These are phyloP conservation scores for Liolophura sinensis DNA, from an alignment of 1,140 invertebrate species.

Conservation along the genomic window DNA sequence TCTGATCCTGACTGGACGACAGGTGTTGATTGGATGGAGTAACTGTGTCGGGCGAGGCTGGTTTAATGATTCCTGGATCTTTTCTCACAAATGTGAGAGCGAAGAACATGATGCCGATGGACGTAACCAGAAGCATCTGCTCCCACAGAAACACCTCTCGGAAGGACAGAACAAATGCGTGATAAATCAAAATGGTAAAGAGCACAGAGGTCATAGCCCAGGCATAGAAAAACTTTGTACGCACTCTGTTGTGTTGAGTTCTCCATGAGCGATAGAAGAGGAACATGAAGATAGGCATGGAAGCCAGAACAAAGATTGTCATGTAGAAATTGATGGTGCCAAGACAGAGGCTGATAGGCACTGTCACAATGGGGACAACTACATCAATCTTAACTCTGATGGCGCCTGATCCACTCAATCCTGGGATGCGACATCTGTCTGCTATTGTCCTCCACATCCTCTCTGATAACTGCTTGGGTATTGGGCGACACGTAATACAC, in stretches of 20 bases:
- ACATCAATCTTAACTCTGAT: conserved; percentile 42
- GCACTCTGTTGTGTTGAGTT: conserved; percentile 10
- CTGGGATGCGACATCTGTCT: conserved; percentile 47
- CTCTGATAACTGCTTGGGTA: conserved; percentile 28
- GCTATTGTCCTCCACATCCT: conserved; percentile 23
- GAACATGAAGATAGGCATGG: conserved; percentile 38
- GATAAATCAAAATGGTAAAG: conserved; percentile 35
- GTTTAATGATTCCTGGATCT: conserved; percentile 1
- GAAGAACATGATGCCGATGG: conserved; percentile 33
- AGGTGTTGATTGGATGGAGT: no score
- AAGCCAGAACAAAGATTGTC: conserved; percentile 32
- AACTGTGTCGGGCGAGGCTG: no score
- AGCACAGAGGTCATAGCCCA: conserved; percentile 47
- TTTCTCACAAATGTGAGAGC: conserved; percentile 1
- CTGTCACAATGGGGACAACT: conserved; percentile 32
- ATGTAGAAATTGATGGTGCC: conserved; percentile 31
- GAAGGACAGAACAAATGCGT: conserved; percentile 37
- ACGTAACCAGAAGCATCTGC: conserved; percentile 35
- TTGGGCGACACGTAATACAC: conserved; percentile 29
- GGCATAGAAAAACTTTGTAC: conserved; percentile 43
- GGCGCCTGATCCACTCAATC: conserved; percentile 36
- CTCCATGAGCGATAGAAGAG: conserved; percentile 34
- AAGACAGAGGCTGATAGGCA: conserved; percentile 37
- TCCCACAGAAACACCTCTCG: conserved; percentile 50
- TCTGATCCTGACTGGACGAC: no score